Percentiles rank a stretch among this genome's conserved stretches.
These are phyloP conservation scores for Lutjanus argentimaculatus DNA, from an alignment of 2,797 vertebrate genomes.

Conservation along the genomic window DNA sequence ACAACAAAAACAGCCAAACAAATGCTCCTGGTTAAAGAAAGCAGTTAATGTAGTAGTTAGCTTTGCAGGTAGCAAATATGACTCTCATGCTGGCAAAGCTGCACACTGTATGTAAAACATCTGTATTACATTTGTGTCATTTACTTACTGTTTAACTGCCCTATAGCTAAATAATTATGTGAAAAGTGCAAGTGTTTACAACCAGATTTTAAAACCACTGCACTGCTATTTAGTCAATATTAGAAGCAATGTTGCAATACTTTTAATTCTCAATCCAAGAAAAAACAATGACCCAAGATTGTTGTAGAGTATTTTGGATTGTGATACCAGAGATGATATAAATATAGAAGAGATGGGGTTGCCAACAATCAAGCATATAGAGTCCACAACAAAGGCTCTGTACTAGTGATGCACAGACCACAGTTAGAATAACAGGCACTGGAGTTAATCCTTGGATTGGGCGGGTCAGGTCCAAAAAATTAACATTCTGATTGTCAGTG, in stretches of 20 bases:
- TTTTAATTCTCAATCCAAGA: not conserved
- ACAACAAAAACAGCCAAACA: slow-evolving; percentile 37
- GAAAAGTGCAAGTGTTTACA: not conserved
- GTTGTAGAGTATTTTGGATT: not conserved
- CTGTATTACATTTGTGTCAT: not conserved
- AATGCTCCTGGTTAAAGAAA: slow-evolving; percentile 31
- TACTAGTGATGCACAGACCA: too few species aligned
- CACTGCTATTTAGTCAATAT: not conserved
- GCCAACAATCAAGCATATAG: too few species aligned
- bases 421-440: too few species aligned
- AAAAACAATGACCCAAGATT: slow-evolving; percentile 1
- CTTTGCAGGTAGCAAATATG: slow-evolving; percentile 10
- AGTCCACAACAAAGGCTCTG: too few species aligned
- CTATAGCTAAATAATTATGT: not conserved
- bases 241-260: not conserved
- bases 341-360: not conserved
- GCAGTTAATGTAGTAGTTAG: not conserved
- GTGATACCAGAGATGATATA: not conserved
- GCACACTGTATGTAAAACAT: not conserved
- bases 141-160: not conserved
- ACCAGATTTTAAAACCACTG: not conserved
- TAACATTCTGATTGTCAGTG: too few species aligned
- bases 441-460: too few species aligned
- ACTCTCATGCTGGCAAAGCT: slow-evolving; percentile 12
- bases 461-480: too few species aligned